Base-by-base conservation (phyloP, 2,888 invertebrate genomes). In the Cremastinae sp. region DNA sequence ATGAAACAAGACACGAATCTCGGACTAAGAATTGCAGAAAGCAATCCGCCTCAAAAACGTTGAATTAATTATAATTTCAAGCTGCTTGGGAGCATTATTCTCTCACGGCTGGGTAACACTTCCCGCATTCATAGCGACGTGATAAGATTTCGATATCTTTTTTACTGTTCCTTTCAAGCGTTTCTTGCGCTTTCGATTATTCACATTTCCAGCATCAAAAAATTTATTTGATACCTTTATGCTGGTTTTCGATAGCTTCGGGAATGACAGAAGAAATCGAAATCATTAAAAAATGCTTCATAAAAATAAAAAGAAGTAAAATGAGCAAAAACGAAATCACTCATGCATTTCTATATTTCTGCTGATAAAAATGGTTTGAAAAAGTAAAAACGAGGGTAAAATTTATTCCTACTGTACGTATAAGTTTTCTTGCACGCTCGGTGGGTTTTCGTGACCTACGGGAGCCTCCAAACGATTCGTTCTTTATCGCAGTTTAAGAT, bases 21-120 rank as follows among this genome's bases (percentile, higher is more conserved):
- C 53, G 16, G 51, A 37, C 51, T 14, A 20, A 43, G 53, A 55
- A 61, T n/a, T n/a, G n/a, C n/a, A 39, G 22, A 41, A 68, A 66
- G 71, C 75, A 59, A 71, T 65, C 39, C 53, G 22, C 75, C 75
- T 68, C 76, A 71, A 71, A 75, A 74, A 70, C 79, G 81, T 80
- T 80, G 80, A 82, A 85, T 85, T 86, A 84, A 86, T 86, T 85
- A 84, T 83, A 78, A 81, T 84, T 84, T 83, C 81, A 84, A 85
- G 81, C 80, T 81, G 80, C 80, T 82, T 81, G 80, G 75, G 65
- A 76, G 28, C 53, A 53, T n/a, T 65, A 51, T 53, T 53, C 62
- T 64, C 39, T 37, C 59, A n/a, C 61, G 53, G 45, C 59, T 70
- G 69, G 64, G 28, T 41, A 10, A 12, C 28, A 37, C 70, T 47